phyloP scores from a whole-genome alignment of 2,888 invertebrate species.

The Emmelina monodactyla region DNA sequence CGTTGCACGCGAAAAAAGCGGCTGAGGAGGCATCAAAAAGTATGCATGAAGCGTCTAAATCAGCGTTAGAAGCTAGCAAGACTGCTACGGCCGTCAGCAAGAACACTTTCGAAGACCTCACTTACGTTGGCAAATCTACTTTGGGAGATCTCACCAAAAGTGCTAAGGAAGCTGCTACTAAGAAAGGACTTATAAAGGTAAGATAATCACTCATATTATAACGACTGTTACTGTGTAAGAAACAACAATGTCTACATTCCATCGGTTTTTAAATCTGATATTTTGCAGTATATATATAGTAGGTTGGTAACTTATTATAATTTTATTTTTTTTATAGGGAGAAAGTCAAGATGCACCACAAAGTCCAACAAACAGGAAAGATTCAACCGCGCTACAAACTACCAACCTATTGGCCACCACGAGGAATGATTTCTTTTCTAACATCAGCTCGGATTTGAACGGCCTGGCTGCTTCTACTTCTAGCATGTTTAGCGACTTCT shows the following conservation, averaged over 20 bases:
- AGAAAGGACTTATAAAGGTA: conserved; percentile 83
- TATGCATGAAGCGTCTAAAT: conserved; percentile 84
- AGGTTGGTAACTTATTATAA: too few relatives aligned
- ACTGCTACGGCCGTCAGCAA: conserved; percentile 88
- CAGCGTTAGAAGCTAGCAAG: conserved; percentile 85
- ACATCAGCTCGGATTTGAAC: conserved; percentile 91
- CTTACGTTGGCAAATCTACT: conserved; percentile 89
- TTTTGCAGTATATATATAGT: too few relatives aligned
- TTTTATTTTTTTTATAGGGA: conserved; percentile 24
- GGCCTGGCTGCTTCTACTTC: conserved; percentile 92
- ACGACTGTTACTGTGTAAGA: too few relatives aligned
- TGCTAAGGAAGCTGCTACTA: conserved; percentile 86
- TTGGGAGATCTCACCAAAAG: conserved; percentile 90
- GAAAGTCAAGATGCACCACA: conserved; percentile 45
- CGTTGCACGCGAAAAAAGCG: conserved; percentile 87
- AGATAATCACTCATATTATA: background rate
- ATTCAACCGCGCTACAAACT: conserved; percentile 71
- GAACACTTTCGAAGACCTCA: conserved; percentile 86
- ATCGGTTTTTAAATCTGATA: too few relatives aligned
- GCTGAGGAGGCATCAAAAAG: conserved; percentile 83
- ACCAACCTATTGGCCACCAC: conserved; percentile 72
- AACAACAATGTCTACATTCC: background rate
- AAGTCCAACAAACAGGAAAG: conserved; percentile 47
- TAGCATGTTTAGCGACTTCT: conserved; percentile 93
- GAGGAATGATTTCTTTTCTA: conserved; percentile 85